Base-by-base conservation (phyloP, 2,797 vertebrate species). In the Phylloscopus collybita region DNA sequence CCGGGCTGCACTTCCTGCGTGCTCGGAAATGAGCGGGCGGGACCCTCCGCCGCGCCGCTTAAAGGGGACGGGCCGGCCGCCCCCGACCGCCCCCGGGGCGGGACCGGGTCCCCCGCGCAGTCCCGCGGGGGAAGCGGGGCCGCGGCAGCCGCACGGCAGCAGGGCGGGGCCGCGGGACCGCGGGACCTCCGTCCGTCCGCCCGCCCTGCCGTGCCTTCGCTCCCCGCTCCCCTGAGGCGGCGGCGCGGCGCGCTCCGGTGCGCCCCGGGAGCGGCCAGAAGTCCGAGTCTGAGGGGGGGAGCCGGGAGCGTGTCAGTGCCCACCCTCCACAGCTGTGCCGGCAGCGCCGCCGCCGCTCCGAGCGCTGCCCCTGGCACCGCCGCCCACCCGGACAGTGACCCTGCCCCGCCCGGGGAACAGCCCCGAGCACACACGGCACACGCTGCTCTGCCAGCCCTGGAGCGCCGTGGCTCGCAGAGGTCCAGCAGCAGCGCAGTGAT, bases 1-100 rank as follows among this genome's bases (percentile, higher is more conserved):
- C 62, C 57, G 81, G 11, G 23, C 88, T 73, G 53, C 90, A 90
- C 91, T 95, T 96, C 96, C 95, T 91, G 94, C 83, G 84, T 18
- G 92, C 80, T 69, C 56, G 83, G 76, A 86, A 91, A 90, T 50
- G 70, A 62, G 85, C 70, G 30, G 86, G 94, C 42, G 69, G 82
- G 26, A 38, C 84, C 36, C 45, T 32, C 62, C 51, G 74, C 87
- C 45, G 62, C 78, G 19, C 82, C 79, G 38, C 81, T 87, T 82
- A 90, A 92, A 79, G 56, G 73, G 50, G 86, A 56, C 38, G 69
- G 50, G 26, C 66, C 34, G 8, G 38, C 62, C 57, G 73, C 61
- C 51, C 59, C n/a, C 57, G 26, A 32, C 70, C 61, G 57, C 80
- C 86, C n/a, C 64, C 29, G 38, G 73, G 79, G 90, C 64, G 78